phyloP scores from a whole-genome alignment of 2,797 vertebrate genomes.

The Hipposideros larvatus region DNA sequence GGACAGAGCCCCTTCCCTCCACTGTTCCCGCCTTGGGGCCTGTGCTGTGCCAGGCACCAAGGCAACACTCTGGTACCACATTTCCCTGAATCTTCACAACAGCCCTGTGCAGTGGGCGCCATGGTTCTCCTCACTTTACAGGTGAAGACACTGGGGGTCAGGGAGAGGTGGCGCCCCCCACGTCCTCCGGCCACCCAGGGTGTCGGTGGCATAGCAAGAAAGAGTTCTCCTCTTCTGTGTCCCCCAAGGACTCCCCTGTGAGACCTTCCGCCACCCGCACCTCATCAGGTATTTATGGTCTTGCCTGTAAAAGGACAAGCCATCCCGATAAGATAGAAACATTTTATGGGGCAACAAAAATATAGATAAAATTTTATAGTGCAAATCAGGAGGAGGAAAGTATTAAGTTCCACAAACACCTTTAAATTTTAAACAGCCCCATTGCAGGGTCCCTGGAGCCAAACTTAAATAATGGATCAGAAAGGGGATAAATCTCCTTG shows the following conservation, averaged over 20 bases:
- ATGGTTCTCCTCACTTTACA: not conserved
- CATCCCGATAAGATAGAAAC: constrained; percentile 84
- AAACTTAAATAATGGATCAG: constrained; percentile 82
- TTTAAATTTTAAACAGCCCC: constrained; percentile 88
- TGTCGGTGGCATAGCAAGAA: fast-evolving
- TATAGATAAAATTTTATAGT: constrained; percentile 87
- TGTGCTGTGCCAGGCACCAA: not conserved
- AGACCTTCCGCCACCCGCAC: constrained; percentile 67
- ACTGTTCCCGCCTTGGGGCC: not conserved
- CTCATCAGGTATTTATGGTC: constrained; percentile 84
- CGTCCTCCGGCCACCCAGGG: not conserved
- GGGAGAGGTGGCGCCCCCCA: fast-evolving
- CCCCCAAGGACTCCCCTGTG: not conserved
- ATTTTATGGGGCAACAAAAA: constrained; percentile 86
- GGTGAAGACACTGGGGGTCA: not conserved
- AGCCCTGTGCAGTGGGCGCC: not conserved
- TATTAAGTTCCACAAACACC: constrained; percentile 87
- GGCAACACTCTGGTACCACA: not conserved
- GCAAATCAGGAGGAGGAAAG: constrained; percentile 86
- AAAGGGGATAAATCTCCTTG: constrained; percentile 84
- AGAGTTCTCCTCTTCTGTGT: not conserved
- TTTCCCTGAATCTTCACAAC: not conserved
- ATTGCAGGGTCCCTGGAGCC: constrained; percentile 79
- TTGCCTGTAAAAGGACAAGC: constrained; percentile 83
- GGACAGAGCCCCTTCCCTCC: not conserved